Evolutionary conservation across 2,888 invertebrate genomes (phyloP).

Genomic region (Amblyteles armatorius): DNA sequence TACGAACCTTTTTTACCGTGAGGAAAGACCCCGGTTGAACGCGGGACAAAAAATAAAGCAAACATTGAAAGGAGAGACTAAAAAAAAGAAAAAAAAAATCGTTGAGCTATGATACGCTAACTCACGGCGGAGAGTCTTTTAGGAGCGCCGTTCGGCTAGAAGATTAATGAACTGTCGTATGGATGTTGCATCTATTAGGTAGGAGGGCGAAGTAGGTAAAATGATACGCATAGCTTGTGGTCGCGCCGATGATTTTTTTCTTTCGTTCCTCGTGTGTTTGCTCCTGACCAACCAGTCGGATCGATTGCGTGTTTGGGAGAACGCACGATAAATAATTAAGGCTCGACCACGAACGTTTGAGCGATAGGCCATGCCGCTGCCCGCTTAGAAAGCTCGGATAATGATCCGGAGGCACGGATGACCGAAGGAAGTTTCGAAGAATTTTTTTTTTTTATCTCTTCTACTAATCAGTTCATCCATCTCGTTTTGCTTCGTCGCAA

Average conservation of each 20-base stretch:
- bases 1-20: too few species aligned
- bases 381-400: constrained; percentile 32
- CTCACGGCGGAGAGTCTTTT: constrained; percentile 18
- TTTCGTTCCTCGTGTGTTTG: constrained; percentile 1
- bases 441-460: background rate
- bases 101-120: constrained; percentile 32
- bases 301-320: constrained; percentile 52
- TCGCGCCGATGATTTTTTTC: constrained; percentile 17
- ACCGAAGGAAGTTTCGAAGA: background rate
- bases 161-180: constrained; percentile 50
- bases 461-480: constrained; percentile 12
- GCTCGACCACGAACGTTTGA: constrained; percentile 38
- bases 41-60: background rate
- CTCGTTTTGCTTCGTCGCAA: constrained; percentile 2
- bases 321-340: constrained; percentile 51
- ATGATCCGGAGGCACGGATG: constrained; percentile 5
- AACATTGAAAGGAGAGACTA: background rate
- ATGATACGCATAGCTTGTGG: background rate
- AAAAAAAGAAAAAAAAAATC: background rate
- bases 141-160: constrained; percentile 31
- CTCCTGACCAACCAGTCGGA: constrained; percentile 22
- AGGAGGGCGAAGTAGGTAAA: constrained; percentile 27
- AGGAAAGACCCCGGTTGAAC: background rate
- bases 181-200: constrained; percentile 40
- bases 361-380: constrained; percentile 24